Evolutionary conservation across 2,113 vertebrate genomes (phyloP).

Genomic region (Collichthys lucidus): DNA sequence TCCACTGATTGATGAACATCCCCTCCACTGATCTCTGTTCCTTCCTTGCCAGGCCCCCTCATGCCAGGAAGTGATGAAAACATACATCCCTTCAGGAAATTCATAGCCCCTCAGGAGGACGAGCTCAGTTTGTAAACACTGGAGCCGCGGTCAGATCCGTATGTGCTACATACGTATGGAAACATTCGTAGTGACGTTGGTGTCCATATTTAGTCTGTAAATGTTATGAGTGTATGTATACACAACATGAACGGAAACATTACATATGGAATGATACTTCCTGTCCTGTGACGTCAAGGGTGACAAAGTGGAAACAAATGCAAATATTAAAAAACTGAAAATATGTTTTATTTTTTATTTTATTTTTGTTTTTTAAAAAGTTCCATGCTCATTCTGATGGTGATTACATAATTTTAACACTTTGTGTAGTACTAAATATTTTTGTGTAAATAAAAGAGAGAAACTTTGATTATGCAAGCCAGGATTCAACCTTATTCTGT

Average conservation of each 20-base stretch:
- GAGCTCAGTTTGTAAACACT: conserved; percentile 30
- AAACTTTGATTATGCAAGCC: conserved; percentile 8
- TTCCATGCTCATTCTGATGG: neutral
- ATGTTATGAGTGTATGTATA: neutral
- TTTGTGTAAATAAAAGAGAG: too few relatives aligned
- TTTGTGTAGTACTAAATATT: too few relatives aligned
- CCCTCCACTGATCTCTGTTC: conserved; percentile 52
- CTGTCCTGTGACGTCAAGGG: neutral
- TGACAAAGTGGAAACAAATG: neutral
- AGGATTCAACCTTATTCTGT: neutral
- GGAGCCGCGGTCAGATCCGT: neutral
- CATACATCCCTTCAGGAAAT: conserved; percentile 41
- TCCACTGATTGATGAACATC: conserved; percentile 51
- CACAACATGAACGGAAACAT: neutral
- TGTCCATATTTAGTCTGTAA: neutral
- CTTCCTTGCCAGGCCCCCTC: conserved; percentile 18
- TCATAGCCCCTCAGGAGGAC: neutral
- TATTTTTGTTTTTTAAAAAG: too few relatives aligned
- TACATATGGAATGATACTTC: neutral
- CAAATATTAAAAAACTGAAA: neutral
- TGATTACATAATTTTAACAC: neutral
- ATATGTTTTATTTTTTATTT: neutral
- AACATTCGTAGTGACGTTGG: neutral
- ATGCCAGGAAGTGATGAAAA: conserved; percentile 53
- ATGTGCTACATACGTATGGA: neutral